Evolutionary conservation across 1,140 invertebrate species (phyloP).

Genomic region (Anadara kagoshimensis): DNA sequence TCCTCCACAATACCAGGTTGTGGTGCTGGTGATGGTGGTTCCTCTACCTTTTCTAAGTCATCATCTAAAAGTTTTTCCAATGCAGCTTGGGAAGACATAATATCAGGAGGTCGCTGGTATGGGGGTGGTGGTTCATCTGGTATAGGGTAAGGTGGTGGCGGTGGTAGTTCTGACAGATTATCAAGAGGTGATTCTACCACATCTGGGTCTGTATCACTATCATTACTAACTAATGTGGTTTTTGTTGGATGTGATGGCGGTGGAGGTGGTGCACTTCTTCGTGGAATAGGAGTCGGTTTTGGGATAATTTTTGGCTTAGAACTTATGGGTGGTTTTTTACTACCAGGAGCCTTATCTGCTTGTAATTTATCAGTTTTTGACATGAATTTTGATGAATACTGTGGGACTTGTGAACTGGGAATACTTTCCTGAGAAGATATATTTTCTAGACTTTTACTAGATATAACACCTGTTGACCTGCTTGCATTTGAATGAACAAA

Average conservation of each 20-base stretch:
- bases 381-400: background rate
- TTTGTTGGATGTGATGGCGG: conserved; percentile 15
- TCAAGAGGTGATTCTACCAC: conserved; percentile 1
- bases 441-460: no score
- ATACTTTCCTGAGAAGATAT: no score
- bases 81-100: no score
- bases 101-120: conserved; percentile 11
- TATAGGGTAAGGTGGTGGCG: conserved; percentile 38
- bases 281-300: no score
- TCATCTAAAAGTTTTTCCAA: no score
- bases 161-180: conserved; percentile 22
- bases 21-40: conserved; percentile 39
- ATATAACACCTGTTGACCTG: no score
- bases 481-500: no score
- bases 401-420: background rate
- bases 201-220: conserved; percentile 3
- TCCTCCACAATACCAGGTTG: conserved; percentile 35
- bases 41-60: conserved; percentile 19
- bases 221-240: background rate
- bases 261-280: conserved; percentile 22
- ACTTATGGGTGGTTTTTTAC: background rate
- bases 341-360: no score
- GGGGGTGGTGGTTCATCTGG: conserved; percentile 31
- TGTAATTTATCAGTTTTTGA: background rate
- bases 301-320: conserved; percentile 6